Evolutionary conservation across 2,797 vertebrate species (phyloP), one percentile per base, ranked within the genome.

Genomic region (Cuculus canorus): DNA sequence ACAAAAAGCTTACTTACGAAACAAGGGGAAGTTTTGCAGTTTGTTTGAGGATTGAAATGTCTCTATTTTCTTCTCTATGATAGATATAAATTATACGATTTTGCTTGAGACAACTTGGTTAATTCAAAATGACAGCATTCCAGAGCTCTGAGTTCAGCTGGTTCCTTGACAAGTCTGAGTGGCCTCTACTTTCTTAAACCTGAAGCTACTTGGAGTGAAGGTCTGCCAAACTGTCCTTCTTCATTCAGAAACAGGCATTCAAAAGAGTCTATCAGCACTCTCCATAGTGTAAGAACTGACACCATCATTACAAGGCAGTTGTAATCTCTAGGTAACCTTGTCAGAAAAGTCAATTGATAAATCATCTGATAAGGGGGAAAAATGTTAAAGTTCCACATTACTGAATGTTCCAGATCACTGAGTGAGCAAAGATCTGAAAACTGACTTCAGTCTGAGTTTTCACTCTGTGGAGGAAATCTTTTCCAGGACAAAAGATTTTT

Each of bases 201-300:
- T 68, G 79, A 87, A 82, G 17, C 16, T 71, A 57, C 52, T 68
- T 93, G 86, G 45, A 69, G 21, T 78, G 84, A 73, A 93, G 30
- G 19, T 95, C 72, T 86, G 75, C 85, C 88, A 95, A 89, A 70
- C 41, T 85, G 75, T 73, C 65, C 78, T 70, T 50, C 68, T 80
- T 88, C 82, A 78, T 89, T 88, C 79, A 83, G 27, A 78, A 94
- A 64, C 24, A 68, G 30, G 16, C 57, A 19, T 86, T 75, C 37
- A 83, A 57, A 79, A 80, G 22, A 14, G 4, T 77, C 52, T 59
- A 3, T 68, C 23, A 21, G 54, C 89, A 37, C 22, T 61, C 32
- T 87, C 30, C 41, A 18, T 2, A 8, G 28, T 32, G 41, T 37
- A 63, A 50, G 76, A 85, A 24, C 39, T 93, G 95, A 86, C 48